These are phyloP conservation scores for Terrapene triunguis DNA, from an alignment of 2,113 vertebrate species.

Conservation along the genomic window DNA sequence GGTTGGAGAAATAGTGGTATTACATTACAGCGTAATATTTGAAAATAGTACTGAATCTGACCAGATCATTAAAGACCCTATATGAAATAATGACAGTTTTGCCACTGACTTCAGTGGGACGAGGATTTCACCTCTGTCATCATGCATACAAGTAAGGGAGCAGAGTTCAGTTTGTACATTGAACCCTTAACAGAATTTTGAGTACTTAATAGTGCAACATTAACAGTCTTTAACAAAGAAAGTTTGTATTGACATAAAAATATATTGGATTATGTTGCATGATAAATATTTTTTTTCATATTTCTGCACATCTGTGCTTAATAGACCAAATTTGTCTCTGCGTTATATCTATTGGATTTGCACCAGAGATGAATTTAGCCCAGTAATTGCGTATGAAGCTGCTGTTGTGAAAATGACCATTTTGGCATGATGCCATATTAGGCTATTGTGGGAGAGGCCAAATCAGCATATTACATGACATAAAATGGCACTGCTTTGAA, in stretches of 20 bases:
- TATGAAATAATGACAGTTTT: neutral
- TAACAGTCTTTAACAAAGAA: neutral
- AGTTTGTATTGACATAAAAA: neutral
- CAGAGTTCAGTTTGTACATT: rapidly evolving
- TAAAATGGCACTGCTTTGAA: slow-evolving; percentile 1
- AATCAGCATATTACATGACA: neutral
- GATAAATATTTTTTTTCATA: rapidly evolving
- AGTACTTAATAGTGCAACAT: rapidly evolving
- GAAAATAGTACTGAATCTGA: rapidly evolving
- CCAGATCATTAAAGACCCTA: neutral
- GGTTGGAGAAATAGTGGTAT: neutral
- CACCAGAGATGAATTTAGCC: neutral
- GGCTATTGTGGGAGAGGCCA: neutral
- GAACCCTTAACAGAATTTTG: neutral
- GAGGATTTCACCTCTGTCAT: neutral
- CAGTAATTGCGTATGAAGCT: neutral
- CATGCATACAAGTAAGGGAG: rapidly evolving
- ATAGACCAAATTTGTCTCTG: neutral
- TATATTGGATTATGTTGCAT: neutral
- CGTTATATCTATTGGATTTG: neutral
- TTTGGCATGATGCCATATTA: neutral
- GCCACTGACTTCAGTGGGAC: neutral
- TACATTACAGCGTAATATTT: neutral
- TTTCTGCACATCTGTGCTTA: neutral
- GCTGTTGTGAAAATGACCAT: neutral